A percentile compares a stretch with the other conserved stretches of the same genome.
Conservation (phyloP, 2,797 vertebrate genomes). For the Tokudaia tokunoshimensis region DNA sequence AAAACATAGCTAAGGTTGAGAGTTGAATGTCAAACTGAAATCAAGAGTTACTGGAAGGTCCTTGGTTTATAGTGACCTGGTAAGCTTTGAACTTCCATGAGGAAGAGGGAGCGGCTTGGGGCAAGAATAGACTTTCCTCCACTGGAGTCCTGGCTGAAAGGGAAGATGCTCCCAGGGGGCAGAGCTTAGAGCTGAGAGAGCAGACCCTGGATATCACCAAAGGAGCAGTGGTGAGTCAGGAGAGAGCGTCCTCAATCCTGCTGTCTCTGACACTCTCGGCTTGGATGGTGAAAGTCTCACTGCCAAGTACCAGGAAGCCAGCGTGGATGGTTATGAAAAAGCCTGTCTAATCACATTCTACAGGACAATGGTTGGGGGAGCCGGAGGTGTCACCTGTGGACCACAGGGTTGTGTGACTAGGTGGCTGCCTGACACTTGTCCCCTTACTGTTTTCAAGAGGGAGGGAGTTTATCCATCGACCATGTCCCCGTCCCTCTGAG, state of each 20-base stretch:
- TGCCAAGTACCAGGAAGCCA: background rate
- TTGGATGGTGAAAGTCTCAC: background rate
- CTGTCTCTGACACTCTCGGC: background rate
- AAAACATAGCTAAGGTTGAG: fast-evolving
- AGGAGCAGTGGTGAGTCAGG: too few relatives aligned
- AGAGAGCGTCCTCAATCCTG: background rate
- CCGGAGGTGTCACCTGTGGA: background rate
- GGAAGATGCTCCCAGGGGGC: fast-evolving
- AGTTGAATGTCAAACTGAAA: background rate
- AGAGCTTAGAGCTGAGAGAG: background rate
- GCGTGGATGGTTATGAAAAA: background rate
- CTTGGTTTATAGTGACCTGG: fast-evolving
- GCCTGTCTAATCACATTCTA: background rate
- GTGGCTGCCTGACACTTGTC: fast-evolving
- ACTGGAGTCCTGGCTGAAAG: background rate
- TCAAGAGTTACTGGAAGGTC: fast-evolving
- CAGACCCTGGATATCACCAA: background rate
- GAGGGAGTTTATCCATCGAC: too few relatives aligned
- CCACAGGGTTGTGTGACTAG: fast-evolving
- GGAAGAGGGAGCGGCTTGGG: background rate
- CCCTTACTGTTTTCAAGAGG: too few relatives aligned
- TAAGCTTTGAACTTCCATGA: background rate
- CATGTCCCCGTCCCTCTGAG: fast-evolving
- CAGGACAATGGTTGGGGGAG: background rate
- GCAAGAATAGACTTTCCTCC: too few relatives aligned